Conservation (phyloP, 1,140 invertebrate genomes). For the Tyrophagus putrescentiae region DNA sequence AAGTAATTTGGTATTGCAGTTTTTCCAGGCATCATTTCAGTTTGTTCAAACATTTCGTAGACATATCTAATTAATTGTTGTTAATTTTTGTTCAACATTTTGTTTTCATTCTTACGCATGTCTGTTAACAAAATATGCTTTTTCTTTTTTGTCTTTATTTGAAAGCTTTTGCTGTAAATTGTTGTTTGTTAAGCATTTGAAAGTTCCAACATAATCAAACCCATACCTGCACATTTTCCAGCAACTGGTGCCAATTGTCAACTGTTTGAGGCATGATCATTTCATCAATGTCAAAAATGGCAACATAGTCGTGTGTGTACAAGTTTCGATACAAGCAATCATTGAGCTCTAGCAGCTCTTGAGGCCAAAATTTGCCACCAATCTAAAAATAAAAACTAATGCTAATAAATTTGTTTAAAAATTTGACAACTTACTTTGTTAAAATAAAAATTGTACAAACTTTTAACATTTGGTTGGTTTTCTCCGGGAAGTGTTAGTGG, state of each 20-base stretch:
- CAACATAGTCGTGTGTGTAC: slow-evolving; percentile 57
- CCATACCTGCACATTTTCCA: neutral
- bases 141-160: neutral
- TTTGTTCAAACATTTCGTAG: slow-evolving; percentile 20
- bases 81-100: too few relatives aligned
- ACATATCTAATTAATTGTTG: too few relatives aligned
- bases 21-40: slow-evolving; percentile 16
- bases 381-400: neutral
- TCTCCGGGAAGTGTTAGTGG: slow-evolving; percentile 8
- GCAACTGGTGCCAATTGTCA: neutral
- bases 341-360: slow-evolving; percentile 48
- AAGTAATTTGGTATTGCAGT: slow-evolving; percentile 63
- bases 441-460: neutral
- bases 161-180: neutral
- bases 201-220: neutral
- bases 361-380: neutral
- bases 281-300: slow-evolving; percentile 77
- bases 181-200: too few relatives aligned
- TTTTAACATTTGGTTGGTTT: neutral
- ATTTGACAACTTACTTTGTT: too few relatives aligned
- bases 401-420: too few relatives aligned
- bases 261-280: slow-evolving; percentile 52
- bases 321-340: slow-evolving; percentile 79
- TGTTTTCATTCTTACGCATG: too few relatives aligned
- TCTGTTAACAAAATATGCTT: neutral